A percentile compares a stretch with the other conserved stretches of the same genome.
These are phyloP conservation scores for Meandrina meandrites DNA, from an alignment of 92 coral and sea anemone genomes.

Conservation along the genomic window DNA sequence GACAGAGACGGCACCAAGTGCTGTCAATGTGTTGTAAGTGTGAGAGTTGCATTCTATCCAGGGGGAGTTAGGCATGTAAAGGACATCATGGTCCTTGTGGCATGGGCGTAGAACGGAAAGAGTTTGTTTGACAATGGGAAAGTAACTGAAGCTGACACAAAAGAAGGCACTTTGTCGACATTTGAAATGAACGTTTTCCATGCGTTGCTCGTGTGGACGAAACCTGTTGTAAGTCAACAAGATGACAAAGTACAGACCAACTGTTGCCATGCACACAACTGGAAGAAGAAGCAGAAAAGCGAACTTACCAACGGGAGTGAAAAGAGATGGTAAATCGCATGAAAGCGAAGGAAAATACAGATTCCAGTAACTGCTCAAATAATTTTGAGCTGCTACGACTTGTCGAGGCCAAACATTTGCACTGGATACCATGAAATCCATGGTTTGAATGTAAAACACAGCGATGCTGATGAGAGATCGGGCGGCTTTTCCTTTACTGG, in stretches of 20 bases:
- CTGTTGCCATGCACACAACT: conserved; percentile 27
- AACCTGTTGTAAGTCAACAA: conserved; percentile 32
- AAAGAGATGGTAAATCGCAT: conserved; percentile 58
- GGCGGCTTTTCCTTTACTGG: conserved; percentile 47
- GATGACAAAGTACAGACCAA: conserved; percentile 42
- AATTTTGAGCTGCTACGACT: conserved; percentile 60
- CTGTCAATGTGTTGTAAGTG: conserved; percentile 27
- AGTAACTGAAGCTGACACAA: conserved; percentile 66
- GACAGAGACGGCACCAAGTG: conserved; percentile 44
- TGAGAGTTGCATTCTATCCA: conserved; percentile 69
- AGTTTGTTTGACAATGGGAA: conserved; percentile 71
- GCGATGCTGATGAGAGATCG: conserved; percentile 64
- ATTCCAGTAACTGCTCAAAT: conserved; percentile 73
- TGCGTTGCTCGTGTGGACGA: conserved; percentile 11
- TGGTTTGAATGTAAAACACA: conserved; percentile 72
- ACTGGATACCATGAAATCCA: conserved; percentile 74
- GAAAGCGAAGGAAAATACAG: conserved; percentile 67
- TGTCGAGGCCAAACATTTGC: conserved; percentile 67
- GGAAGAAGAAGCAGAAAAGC: conserved; percentile 67
- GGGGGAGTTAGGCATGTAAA: conserved; percentile 57
- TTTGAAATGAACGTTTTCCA: conserved; percentile 38
- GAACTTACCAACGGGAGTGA: conserved; percentile 64
- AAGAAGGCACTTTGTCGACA: conserved; percentile 64
- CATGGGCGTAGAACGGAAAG: conserved; percentile 61
- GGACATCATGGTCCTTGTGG: conserved; percentile 33